A percentile compares a stretch with the other conserved stretches of the same genome.
phyloP scores from a whole-genome alignment of 1,140 invertebrate species.

The Lordiphosa mommai region DNA sequence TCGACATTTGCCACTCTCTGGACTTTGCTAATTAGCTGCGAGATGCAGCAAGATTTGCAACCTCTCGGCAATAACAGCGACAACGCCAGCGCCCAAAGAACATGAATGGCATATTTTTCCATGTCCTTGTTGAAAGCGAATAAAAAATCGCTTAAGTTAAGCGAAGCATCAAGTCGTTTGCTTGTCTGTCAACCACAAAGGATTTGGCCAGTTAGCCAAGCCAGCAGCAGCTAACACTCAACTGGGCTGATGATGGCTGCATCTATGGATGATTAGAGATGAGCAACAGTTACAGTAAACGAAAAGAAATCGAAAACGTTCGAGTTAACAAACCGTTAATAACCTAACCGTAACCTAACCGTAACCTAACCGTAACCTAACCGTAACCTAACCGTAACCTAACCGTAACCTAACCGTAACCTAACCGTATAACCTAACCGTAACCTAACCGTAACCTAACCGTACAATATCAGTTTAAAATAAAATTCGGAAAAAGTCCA shows the following conservation, averaged over 20 bases:
- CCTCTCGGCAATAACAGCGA: constrained; percentile 13
- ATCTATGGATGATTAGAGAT: constrained; percentile 43
- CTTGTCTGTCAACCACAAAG: constrained; percentile 62
- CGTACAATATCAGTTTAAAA: too few species aligned
- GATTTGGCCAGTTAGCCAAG: constrained; percentile 67
- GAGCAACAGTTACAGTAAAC: constrained; percentile 22
- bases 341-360: too few species aligned
- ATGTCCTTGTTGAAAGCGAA: constrained; percentile 39
- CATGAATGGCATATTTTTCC: constrained; percentile 49
- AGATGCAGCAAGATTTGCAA: constrained; percentile 51
- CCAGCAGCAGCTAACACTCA: constrained; percentile 52
- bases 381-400: too few species aligned
- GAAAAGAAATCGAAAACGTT: neutral
- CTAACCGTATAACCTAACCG: too few species aligned
- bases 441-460: too few species aligned
- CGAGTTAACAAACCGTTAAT: neutral
- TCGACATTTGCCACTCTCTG: constrained; percentile 66
- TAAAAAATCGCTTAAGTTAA: constrained; percentile 77
- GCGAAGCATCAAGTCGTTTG: constrained; percentile 75
- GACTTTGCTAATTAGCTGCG: constrained; percentile 62
- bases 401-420: too few species aligned
- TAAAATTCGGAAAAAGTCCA: too few species aligned
- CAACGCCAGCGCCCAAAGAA: constrained; percentile 14
- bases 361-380: too few species aligned
- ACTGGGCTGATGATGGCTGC: constrained; percentile 32